phyloP scores from a whole-genome alignment of 2,888 invertebrate species.

The Luperina nickerlii region DNA sequence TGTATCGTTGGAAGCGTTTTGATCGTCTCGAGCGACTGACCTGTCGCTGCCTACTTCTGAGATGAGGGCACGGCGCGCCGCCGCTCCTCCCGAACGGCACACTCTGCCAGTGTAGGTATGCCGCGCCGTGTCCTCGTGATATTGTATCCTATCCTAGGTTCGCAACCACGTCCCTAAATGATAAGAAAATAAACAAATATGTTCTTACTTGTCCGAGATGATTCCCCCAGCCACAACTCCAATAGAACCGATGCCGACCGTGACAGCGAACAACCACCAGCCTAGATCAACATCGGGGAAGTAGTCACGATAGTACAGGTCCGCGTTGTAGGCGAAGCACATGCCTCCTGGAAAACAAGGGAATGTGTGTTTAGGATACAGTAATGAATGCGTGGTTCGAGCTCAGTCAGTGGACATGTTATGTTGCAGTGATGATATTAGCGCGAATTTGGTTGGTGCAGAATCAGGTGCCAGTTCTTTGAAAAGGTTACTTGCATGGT shows the following conservation, averaged over 20 bases:
- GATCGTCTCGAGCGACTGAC: too few species aligned
- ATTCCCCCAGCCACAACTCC: constrained; percentile 93
- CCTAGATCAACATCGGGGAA: constrained; percentile 97
- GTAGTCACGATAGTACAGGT: constrained; percentile 96
- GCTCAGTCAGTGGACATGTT: not conserved
- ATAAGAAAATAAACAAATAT: not conserved
- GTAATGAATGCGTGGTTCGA: not conserved
- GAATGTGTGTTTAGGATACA: not conserved
- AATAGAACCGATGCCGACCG: constrained; percentile 95
- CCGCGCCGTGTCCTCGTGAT: not conserved
- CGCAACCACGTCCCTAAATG: not conserved
- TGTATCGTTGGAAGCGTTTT: too few species aligned
- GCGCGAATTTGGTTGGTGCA: too few species aligned
- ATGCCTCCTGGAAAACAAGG: constrained; percentile 92
- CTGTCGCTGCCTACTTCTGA: too few species aligned
- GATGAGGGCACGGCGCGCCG: too few species aligned
- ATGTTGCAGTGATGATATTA: too few species aligned
- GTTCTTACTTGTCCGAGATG: constrained; percentile 93
- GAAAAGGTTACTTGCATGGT: not conserved
- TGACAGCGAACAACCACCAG: constrained; percentile 97
- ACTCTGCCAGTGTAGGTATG: too few species aligned
- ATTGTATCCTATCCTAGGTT: not conserved
- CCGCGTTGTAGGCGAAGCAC: constrained; percentile 97
- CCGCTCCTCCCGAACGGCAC: too few species aligned
- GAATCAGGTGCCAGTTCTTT: too few species aligned